Evolutionary conservation across 2,113 vertebrate species (phyloP).

Genomic region (Orthonyx spaldingii): DNA sequence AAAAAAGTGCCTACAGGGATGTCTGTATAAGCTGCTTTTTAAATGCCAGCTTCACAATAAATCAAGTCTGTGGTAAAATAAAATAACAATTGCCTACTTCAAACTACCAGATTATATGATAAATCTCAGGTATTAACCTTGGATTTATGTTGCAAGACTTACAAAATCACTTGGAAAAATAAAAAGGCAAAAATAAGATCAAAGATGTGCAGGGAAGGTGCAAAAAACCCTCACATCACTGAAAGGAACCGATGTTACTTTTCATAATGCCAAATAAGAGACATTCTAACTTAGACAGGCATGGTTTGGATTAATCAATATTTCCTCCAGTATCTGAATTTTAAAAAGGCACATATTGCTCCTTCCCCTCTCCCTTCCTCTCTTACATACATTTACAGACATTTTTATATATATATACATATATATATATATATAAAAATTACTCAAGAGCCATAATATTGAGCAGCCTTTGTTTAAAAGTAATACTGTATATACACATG

Average conservation of each 20-base stretch:
- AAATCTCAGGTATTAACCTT: constrained; percentile 47
- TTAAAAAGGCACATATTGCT: not conserved
- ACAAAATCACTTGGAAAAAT: not conserved
- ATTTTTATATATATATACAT: not conserved
- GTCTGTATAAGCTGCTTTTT: constrained; percentile 40
- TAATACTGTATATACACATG: not conserved
- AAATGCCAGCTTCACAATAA: constrained; percentile 53
- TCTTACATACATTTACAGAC: not conserved
- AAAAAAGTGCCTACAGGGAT: constrained; percentile 45
- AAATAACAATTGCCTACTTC: constrained; percentile 42
- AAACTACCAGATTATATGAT: constrained; percentile 35
- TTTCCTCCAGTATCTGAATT: not conserved
- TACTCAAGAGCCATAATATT: not conserved
- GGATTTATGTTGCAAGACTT: constrained; percentile 23
- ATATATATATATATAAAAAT: not conserved
- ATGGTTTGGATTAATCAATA: not conserved
- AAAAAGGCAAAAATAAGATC: not conserved
- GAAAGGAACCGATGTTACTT: not conserved
- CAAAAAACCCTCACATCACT: not conserved
- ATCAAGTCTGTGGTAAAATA: constrained; percentile 28
- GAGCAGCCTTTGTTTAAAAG: not conserved
- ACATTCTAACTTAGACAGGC: not conserved
- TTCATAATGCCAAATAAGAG: not conserved
- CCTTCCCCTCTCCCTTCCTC: no score
- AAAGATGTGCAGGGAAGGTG: not conserved